These are phyloP conservation scores for Zootoca vivipara DNA, from an alignment of 2,113 vertebrate species.

Conservation along the genomic window DNA sequence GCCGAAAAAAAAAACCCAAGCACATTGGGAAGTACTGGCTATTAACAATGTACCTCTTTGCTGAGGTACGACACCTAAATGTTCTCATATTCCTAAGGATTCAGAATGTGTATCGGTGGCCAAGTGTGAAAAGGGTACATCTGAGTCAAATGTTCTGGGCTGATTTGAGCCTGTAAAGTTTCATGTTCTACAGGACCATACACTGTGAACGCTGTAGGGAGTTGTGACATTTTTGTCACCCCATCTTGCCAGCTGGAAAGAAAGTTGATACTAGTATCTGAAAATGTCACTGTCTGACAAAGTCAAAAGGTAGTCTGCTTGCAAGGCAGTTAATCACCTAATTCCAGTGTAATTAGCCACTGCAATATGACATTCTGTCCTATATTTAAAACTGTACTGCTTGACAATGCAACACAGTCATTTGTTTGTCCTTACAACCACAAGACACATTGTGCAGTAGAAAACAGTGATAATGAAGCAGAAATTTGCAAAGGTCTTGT, in stretches of 20 bases:
- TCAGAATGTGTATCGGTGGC: not conserved
- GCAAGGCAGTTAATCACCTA: slow-evolving; percentile 48
- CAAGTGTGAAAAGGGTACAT: not conserved
- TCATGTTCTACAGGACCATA: slow-evolving; percentile 17
- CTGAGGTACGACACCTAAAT: not conserved
- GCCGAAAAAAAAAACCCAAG: too few relatives aligned
- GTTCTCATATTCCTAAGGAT: not conserved
- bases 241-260: slow-evolving; percentile 4
- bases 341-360: slow-evolving; percentile 54
- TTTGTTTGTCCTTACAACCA: slow-evolving; percentile 5
- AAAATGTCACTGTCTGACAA: slow-evolving; percentile 56
- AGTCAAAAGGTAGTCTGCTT: slow-evolving; percentile 34
- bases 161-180: not conserved
- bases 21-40: not conserved
- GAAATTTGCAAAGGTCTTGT: not conserved
- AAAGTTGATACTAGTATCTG: slow-evolving; percentile 27
- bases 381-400: slow-evolving; percentile 59
- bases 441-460: not conserved
- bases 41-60: not conserved
- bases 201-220: not conserved
- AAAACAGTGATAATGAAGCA: not conserved
- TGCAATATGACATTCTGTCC: slow-evolving; percentile 50
- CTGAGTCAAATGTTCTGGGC: not conserved
- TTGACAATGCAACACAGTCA: slow-evolving; percentile 43
- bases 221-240: not conserved